Evolutionary conservation across 2,888 invertebrate species (phyloP).

Genomic region (Nomada goodeniana): DNA sequence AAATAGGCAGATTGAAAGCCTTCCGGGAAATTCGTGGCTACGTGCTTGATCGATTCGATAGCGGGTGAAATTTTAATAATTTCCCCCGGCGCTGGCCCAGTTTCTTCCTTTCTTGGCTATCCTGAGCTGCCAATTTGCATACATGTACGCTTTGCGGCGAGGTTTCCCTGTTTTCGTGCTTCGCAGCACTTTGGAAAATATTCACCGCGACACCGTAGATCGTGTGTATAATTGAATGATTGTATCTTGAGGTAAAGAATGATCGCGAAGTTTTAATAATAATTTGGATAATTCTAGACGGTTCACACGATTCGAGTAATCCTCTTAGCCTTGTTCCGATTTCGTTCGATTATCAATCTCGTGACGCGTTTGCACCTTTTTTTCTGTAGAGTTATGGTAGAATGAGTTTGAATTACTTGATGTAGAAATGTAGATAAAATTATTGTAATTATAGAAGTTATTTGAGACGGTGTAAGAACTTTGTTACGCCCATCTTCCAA

Average conservation of each 20-base stretch:
- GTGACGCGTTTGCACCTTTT: background rate
- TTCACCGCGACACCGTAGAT: background rate
- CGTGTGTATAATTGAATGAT: constrained; percentile 30
- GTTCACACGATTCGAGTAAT: constrained; percentile 11
- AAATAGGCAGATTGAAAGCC: background rate
- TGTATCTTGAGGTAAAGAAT: constrained; percentile 12
- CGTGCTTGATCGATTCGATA: too few species aligned
- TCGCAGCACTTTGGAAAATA: constrained; percentile 8
- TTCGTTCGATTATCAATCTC: background rate
- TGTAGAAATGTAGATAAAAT: too few species aligned
- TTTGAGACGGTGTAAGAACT: too few species aligned
- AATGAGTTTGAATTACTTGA: too few species aligned
- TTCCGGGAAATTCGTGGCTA: background rate
- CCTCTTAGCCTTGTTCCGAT: too few species aligned
- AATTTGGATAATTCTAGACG: background rate
- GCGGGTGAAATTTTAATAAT: background rate
- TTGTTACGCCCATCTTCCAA: too few species aligned
- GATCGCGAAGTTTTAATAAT: constrained; percentile 1
- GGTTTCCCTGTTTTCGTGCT: constrained; percentile 14
- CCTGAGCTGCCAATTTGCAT: constrained; percentile 20
- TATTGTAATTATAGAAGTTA: too few species aligned
- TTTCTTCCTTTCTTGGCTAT: constrained; percentile 3
- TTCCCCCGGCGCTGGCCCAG: background rate
- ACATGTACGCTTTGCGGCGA: background rate
- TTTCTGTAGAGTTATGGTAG: too few species aligned